Percentiles rank a stretch among this genome's conserved stretches.
Conservation (phyloP, 1,140 invertebrate species). For the Magallana ariakensis region DNA sequence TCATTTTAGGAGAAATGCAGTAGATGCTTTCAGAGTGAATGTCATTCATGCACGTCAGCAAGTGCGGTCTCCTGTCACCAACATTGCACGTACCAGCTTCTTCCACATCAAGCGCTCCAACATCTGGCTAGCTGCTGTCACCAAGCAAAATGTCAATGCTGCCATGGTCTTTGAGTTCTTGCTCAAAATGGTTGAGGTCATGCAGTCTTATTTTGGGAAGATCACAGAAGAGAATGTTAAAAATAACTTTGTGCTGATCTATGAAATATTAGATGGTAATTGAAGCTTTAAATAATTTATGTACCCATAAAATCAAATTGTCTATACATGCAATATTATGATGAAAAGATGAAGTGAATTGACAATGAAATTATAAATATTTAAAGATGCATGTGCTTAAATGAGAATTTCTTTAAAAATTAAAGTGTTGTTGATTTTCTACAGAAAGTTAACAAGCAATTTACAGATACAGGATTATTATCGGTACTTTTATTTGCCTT, state of each 20-base stretch:
- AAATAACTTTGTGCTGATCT: conserved; percentile 99
- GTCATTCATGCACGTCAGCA: conserved; percentile 99
- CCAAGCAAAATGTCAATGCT: conserved; percentile 99
- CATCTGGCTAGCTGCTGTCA: conserved; percentile 99
- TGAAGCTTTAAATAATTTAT: no score
- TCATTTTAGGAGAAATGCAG: conserved; percentile 90
- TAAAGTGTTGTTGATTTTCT: no score
- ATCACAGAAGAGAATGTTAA: conserved; percentile 99
- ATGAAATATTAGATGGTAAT: conserved; percentile 97
- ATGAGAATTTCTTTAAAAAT: no score
- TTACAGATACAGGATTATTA: no score
- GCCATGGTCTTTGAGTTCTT: conserved; percentile 99
- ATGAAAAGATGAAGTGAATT: no score
- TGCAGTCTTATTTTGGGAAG: conserved; percentile 99
- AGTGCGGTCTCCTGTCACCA: conserved; percentile 98
- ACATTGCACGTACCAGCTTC: conserved; percentile 99
- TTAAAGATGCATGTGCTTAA: no score
- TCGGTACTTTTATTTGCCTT: conserved; percentile 66
- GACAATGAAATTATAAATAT: no score
- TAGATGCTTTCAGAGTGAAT: conserved; percentile 99
- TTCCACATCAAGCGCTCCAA: conserved; percentile 99
- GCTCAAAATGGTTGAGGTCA: conserved; percentile 99
- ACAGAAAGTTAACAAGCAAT: no score
- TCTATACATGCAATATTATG: no score
- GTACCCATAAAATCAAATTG: no score